Conservation (phyloP, 2,113 vertebrate genomes). For the Rhipidura dahli region DNA sequence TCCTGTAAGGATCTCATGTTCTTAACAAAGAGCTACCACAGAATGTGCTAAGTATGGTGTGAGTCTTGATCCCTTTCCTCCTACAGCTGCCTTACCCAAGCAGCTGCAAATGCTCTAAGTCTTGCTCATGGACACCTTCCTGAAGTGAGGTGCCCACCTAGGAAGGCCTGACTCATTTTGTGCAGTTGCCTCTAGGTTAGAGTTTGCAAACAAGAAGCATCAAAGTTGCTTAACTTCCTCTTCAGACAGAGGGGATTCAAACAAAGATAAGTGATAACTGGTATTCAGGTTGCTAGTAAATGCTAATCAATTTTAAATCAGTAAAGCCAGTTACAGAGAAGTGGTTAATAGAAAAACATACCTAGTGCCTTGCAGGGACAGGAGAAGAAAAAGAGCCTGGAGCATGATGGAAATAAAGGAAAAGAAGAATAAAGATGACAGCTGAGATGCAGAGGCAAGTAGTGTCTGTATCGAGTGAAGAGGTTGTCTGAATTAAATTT, state of each 20-base stretch:
- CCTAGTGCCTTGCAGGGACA: neutral
- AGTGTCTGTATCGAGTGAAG: neutral
- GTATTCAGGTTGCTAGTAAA: neutral
- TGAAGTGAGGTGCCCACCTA: neutral
- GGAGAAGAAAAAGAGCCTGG: neutral
- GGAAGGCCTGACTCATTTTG: neutral
- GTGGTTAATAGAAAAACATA: neutral
- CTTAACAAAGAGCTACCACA: neutral
- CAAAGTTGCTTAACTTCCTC: neutral
- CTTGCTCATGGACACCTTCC: neutral
- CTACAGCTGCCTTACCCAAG: neutral
- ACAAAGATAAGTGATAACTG: neutral
- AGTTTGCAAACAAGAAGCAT: neutral
- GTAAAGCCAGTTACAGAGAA: neutral
- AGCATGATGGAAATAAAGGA: neutral
- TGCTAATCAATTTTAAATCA: neutral
- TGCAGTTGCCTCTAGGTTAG: neutral
- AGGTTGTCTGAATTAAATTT: neutral
- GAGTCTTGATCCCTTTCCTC: neutral
- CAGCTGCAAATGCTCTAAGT: neutral
- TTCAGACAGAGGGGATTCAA: neutral
- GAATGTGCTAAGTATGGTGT: neutral
- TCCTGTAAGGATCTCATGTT: neutral
- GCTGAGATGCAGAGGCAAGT: neutral
- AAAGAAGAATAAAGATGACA: neutral